Evolutionary conservation across 64 coral and sea anemone genomes (phyloP), one percentile per base, ranked within the genome.

Genomic region (Cladopsammia gracilis): DNA sequence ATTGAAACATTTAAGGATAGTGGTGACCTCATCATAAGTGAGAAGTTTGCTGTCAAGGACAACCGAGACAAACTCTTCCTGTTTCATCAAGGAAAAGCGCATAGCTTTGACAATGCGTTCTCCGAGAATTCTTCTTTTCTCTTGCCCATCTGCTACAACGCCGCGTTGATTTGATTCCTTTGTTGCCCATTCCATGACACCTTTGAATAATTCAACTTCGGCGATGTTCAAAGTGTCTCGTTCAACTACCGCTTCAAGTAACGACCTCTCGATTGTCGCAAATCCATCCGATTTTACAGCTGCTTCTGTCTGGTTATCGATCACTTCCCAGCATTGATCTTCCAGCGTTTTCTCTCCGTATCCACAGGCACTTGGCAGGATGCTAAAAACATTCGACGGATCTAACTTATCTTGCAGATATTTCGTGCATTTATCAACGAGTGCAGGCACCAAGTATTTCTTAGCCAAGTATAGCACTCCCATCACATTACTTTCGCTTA

Each of bases 221-320:
- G 24, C 26, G 43, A 75, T 75, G 34, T 75, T 20, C 0, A 75
- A 19, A 4, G 71, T 75, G 46, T 75, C 46, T 13, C 71, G 43
- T 48, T 75, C 45, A 4, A 75, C 71, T 49, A 75, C 46, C 12
- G 13, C 44, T 48, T 75, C 71, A 76, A 76, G 73, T 76, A 53
- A 76, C 6, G 73, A 50, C 20, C 18, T 49, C 15, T 76, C 48
- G 18, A 73, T 48, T 47, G 71, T 73, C 71, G 44, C 26, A 53
- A 76, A 76, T 50, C 73, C 48, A n/a, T 76, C 73, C 47, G 48
- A 76, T 51, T 76, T 76, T 15, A 76, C 18, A 24, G 48, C 73
- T 13, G 45, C 73, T 54, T 76, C 47, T 15, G 71, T 19, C 10
- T 73, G 11, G 15, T 73, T 34, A 18, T 76, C 47, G 20, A 76